A percentile compares a stretch with the other conserved stretches of the same genome.
These are phyloP conservation scores for Eupsilia transversa DNA, from an alignment of 2,888 invertebrate genomes.

Conservation along the genomic window DNA sequence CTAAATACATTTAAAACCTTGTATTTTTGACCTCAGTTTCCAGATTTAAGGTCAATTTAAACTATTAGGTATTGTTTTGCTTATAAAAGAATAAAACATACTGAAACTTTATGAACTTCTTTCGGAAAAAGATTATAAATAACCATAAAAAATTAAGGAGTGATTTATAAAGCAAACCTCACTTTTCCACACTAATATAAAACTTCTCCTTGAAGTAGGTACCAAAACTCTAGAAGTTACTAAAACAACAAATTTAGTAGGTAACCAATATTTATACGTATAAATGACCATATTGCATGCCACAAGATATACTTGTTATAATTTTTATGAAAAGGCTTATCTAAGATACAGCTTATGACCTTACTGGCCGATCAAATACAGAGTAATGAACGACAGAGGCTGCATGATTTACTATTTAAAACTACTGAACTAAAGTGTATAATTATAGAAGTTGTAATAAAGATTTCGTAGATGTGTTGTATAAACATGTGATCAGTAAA, in stretches of 20 bases:
- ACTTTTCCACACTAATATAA: background rate
- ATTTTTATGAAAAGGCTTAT: conserved; percentile 62
- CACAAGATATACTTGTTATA: conserved; percentile 61
- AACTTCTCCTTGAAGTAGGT: background rate
- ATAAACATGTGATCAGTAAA: background rate
- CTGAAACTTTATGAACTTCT: background rate
- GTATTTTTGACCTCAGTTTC: conserved; percentile 59
- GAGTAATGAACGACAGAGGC: conserved; percentile 58
- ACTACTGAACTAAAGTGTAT: background rate
- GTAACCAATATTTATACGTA: conserved; percentile 13
- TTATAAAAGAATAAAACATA: background rate
- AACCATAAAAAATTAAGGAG: background rate
- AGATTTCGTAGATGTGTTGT: background rate
- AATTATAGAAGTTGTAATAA: background rate
- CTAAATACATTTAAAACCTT: conserved; percentile 50
- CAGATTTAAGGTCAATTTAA: conserved; percentile 59
- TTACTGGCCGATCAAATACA: conserved; percentile 61
- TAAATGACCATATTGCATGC: conserved; percentile 45
- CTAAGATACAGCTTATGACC: conserved; percentile 63
- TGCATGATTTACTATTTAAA: background rate
- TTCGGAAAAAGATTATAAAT: background rate
- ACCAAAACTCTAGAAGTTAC: background rate
- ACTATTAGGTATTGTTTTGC: conserved; percentile 55
- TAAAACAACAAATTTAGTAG: conserved; percentile 8
- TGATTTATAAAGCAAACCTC: background rate